A percentile compares a stretch with the other conserved stretches of the same genome.
These are phyloP conservation scores for Paradoxurus hermaphroditus DNA, from an alignment of 2,113 vertebrate genomes.

Conservation along the genomic window DNA sequence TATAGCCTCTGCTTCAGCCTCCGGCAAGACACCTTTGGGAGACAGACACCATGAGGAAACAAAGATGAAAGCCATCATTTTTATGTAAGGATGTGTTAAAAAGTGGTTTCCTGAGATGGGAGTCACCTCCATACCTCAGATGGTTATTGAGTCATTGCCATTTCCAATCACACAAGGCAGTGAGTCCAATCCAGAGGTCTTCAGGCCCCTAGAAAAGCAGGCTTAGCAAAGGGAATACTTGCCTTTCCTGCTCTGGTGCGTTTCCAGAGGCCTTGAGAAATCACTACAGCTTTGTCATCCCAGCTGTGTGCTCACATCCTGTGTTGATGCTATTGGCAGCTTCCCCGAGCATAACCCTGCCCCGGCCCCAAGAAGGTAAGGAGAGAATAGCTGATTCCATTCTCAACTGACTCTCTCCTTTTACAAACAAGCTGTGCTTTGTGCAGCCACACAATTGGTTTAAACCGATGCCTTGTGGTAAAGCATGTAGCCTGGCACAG, in stretches of 20 bases:
- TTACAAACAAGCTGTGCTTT: conserved; percentile 85
- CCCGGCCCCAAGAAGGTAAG: conserved; percentile 3
- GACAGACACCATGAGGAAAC: neutral
- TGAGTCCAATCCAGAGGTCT: neutral
- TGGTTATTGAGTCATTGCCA: neutral
- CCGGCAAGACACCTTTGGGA: neutral
- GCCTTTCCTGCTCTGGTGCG: conserved; percentile 21
- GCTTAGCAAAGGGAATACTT: neutral
- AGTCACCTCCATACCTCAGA: neutral
- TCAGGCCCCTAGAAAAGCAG: neutral
- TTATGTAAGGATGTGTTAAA: neutral
- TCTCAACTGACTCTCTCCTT: conserved; percentile 75
- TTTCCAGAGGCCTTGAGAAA: conserved; percentile 46
- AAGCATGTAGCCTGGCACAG: conserved; percentile 76
- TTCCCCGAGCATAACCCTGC: neutral
- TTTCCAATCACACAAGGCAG: neutral
- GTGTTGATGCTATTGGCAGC: conserved; percentile 1
- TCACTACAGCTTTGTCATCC: conserved; percentile 52
- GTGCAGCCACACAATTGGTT: conserved; percentile 78
- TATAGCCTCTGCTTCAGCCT: neutral
- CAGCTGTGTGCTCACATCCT: conserved; percentile 50
- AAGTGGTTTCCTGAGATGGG: neutral
- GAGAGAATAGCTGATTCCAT: conserved; percentile 52
- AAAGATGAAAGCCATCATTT: neutral
- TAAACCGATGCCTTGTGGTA: conserved; percentile 81